Evolutionary conservation across 2,888 invertebrate genomes (phyloP).

Genomic region (Amorpha juglandis): DNA sequence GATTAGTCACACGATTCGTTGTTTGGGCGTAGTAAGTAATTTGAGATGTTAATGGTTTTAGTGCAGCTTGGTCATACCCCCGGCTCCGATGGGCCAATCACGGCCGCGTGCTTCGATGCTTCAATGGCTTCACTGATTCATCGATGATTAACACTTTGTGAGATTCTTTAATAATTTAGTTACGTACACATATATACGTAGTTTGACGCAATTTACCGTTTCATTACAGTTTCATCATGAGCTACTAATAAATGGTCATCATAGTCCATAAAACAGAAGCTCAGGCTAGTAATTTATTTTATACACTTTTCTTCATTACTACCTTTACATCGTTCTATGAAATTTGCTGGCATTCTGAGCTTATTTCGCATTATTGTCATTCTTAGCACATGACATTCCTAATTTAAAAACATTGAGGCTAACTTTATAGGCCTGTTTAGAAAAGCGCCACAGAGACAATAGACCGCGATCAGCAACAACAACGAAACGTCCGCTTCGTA

Average conservation of each 20-base stretch:
- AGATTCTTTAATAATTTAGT: constrained; percentile 57
- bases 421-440: too few relatives aligned
- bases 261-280: constrained; percentile 51
- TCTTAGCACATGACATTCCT: too few relatives aligned
- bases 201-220: constrained; percentile 31
- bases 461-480: too few relatives aligned
- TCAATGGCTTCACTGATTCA: constrained; percentile 72
- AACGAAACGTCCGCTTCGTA: too few relatives aligned
- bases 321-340: constrained; percentile 33
- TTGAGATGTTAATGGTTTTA: constrained; percentile 79
- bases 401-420: too few relatives aligned
- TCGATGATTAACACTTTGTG: constrained; percentile 67
- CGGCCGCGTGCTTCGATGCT: constrained; percentile 49
- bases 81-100: constrained; percentile 74
- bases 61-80: constrained; percentile 72
- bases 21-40: constrained; percentile 81
- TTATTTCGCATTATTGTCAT: neutral
- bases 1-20: constrained; percentile 81
- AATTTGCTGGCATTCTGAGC: neutral
- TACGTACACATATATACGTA: constrained; percentile 37
- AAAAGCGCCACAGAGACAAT: too few relatives aligned
- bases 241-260: constrained; percentile 43
- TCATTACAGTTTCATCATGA: constrained; percentile 42
- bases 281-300: constrained; percentile 42
- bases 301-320: constrained; percentile 39